Conservation (phyloP, 1,140 invertebrate genomes). For the Mactra quadrangularis region DNA sequence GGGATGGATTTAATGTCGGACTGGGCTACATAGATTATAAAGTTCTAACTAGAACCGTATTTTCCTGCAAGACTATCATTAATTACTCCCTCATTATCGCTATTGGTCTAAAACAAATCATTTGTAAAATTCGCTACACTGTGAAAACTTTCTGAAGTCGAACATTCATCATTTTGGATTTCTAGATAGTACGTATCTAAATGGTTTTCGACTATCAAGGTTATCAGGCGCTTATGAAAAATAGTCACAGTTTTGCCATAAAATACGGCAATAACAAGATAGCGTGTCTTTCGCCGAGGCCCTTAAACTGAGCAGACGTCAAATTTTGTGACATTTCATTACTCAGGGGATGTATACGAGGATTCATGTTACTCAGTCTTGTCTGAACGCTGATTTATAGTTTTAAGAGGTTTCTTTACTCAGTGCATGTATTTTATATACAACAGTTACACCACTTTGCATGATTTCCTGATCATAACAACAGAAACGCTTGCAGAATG, state of each 20-base stretch:
- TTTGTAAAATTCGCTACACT: constrained; percentile 52
- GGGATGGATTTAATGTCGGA: too few relatives aligned
- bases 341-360: constrained; percentile 52
- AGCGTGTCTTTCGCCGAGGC: constrained; percentile 34
- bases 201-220: constrained; percentile 49
- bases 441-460: neutral
- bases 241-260: constrained; percentile 61
- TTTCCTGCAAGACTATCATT: constrained; percentile 37
- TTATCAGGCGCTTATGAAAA: constrained; percentile 60
- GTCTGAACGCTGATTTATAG: constrained; percentile 48
- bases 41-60: constrained; percentile 3
- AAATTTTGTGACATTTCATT: constrained; percentile 58
- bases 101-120: constrained; percentile 49
- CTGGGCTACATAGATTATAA: constrained; percentile 1
- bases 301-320: constrained; percentile 54
- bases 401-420: neutral
- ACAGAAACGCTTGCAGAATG: too few relatives aligned
- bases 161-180: constrained; percentile 36
- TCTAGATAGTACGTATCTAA: constrained; percentile 57
- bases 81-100: constrained; percentile 47
- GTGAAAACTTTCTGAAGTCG: constrained; percentile 36
- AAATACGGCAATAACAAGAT: constrained; percentile 55
- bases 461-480: too few relatives aligned
- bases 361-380: constrained; percentile 42
- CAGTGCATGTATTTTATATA: neutral